Conservation (phyloP, 2,797 vertebrate genomes). For the Etheostoma perlongum region DNA sequence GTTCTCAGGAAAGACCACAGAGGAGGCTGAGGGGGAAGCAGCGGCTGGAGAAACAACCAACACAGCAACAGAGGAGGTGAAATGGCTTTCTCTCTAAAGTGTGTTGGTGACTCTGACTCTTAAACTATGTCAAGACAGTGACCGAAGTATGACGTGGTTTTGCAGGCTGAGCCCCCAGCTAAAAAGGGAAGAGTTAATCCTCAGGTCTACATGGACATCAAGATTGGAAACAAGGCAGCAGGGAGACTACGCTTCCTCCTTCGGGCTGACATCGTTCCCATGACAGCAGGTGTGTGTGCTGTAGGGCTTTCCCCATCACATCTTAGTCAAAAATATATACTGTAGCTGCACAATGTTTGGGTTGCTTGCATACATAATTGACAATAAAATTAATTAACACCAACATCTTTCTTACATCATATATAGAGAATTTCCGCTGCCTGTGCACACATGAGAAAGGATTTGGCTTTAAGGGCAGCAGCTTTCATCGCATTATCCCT, state of each 20-base stretch:
- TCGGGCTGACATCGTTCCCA: constrained; percentile 95
- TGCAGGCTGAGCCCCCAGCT: constrained; percentile 90
- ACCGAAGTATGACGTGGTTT: constrained; percentile 23
- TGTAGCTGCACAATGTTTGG: neutral
- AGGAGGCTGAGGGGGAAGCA: constrained; percentile 89
- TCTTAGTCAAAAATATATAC: neutral
- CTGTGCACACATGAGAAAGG: constrained; percentile 97
- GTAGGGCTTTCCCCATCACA: neutral
- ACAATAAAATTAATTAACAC: neutral
- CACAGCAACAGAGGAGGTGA: constrained; percentile 88
- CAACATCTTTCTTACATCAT: neutral
- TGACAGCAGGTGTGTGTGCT: constrained; percentile 91
- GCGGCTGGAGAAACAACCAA: constrained; percentile 82
- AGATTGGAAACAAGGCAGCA: constrained; percentile 96
- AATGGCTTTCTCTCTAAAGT: neutral
- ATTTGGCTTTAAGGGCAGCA: constrained; percentile 97
- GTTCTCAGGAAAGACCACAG: constrained; percentile 96
- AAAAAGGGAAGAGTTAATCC: constrained; percentile 95
- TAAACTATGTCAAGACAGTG: neutral
- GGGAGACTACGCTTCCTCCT: constrained; percentile 94
- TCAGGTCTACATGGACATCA: constrained; percentile 98
- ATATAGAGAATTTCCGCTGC: constrained; percentile 96
- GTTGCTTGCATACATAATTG: neutral
- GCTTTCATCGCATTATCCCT: constrained; percentile 96
- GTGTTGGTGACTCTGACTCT: neutral